Evolutionary conservation across 2,113 vertebrate species (phyloP).

Genomic region (Pionites leucogaster): DNA sequence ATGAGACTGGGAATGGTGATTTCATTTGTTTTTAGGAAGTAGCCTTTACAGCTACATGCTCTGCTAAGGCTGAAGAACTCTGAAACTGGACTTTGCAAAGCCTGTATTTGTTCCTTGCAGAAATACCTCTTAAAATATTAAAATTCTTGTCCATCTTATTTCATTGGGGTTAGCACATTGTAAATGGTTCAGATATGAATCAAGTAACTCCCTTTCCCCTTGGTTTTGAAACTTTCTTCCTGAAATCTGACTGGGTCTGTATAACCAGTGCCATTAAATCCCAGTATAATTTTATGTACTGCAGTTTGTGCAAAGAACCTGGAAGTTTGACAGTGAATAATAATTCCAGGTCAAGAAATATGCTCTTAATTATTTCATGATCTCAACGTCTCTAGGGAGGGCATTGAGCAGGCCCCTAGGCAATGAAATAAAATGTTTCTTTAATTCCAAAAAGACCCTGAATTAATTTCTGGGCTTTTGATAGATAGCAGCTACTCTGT

Average conservation of each 20-base stretch:
- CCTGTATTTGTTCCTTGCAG: not conserved
- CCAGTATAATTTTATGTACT: not conserved
- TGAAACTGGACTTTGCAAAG: not conserved
- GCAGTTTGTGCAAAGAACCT: not conserved
- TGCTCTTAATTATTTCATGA: conserved; percentile 39
- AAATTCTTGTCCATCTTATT: not conserved
- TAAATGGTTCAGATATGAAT: not conserved
- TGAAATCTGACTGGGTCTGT: not conserved
- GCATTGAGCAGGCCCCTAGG: not conserved
- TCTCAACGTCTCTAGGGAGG: conserved; percentile 16
- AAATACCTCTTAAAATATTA: not conserved
- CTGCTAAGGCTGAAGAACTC: not conserved
- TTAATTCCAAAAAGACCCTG: not conserved
- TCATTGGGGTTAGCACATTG: not conserved
- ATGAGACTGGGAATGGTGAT: not conserved
- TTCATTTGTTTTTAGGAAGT: not conserved
- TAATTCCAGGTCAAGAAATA: conserved; percentile 35
- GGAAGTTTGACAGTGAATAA: conserved; percentile 8
- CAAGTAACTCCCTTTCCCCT: not conserved
- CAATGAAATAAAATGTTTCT: not conserved
- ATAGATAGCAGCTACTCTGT: not conserved
- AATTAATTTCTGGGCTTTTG: conserved; percentile 5
- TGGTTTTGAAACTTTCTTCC: not conserved
- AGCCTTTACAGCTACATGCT: not conserved
- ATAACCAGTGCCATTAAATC: not conserved